phyloP scores from a whole-genome alignment of 2,113 vertebrate genomes.

The Entelurus aequoreus region DNA sequence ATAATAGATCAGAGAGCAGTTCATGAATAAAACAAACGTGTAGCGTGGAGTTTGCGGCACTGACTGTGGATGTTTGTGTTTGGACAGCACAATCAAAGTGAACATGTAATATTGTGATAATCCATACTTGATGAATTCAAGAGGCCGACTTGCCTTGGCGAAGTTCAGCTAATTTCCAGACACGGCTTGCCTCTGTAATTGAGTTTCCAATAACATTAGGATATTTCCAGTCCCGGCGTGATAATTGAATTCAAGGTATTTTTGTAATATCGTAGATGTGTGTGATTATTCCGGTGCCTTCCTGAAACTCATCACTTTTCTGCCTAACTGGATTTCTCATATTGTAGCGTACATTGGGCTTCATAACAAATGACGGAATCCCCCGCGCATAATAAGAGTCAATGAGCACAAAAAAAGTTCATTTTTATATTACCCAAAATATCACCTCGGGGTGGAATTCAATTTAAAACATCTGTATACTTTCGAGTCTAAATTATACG shows the following conservation, averaged over 20 bases:
- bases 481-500: too few relatives aligned
- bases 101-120: slow-evolving; percentile 99
- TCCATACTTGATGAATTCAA: slow-evolving; percentile 99
- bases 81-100: slow-evolving; percentile 99
- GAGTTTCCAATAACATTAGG: slow-evolving; percentile 99
- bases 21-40: slow-evolving; percentile 99
- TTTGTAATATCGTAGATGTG: slow-evolving; percentile 99
- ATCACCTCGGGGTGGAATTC: too few relatives aligned
- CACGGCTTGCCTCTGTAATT: slow-evolving; percentile 98
- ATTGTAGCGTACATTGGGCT: slow-evolving; percentile 96
- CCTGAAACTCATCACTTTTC: slow-evolving; percentile 91
- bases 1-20: slow-evolving; percentile 99
- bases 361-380: slow-evolving; percentile 76
- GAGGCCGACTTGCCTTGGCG: slow-evolving; percentile 94
- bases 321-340: slow-evolving; percentile 97
- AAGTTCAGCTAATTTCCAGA: slow-evolving; percentile 98
- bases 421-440: slow-evolving; percentile 59
- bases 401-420: slow-evolving; percentile 73
- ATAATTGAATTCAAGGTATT: slow-evolving; percentile 99
- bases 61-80: slow-evolving; percentile 97
- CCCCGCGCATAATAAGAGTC: slow-evolving; percentile 73
- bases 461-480: too few relatives aligned
- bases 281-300: slow-evolving; percentile 86
- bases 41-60: slow-evolving; percentile 81
- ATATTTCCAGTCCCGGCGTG: slow-evolving; percentile 93